Evolutionary conservation across 2,797 vertebrate species (phyloP).

Genomic region (Eulemur albifrons): DNA sequence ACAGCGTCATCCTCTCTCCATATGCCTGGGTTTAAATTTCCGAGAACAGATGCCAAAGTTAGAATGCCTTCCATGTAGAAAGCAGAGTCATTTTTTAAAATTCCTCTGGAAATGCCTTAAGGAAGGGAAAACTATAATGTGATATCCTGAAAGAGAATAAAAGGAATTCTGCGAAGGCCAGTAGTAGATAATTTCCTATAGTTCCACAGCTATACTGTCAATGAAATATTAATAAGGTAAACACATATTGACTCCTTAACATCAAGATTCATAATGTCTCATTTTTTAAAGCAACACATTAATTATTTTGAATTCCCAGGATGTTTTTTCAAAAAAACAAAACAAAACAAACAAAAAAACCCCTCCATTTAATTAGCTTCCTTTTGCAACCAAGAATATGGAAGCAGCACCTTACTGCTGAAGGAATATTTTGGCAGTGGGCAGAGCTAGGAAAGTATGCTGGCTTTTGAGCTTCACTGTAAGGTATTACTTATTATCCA

Average conservation of each 20-base stretch:
- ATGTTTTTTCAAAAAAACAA: not conserved
- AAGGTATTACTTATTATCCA: not conserved
- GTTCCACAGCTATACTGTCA: not conserved
- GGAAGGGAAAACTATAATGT: not conserved
- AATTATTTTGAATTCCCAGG: conserved; percentile 19
- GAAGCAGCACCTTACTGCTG: not conserved
- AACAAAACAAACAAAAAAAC: no score
- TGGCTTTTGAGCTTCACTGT: not conserved
- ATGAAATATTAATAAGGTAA: conserved; percentile 24
- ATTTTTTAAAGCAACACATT: not conserved
- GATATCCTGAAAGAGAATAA: not conserved
- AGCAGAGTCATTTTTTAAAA: not conserved
- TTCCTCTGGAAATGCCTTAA: not conserved
- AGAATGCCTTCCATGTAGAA: not conserved
- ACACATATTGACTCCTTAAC: not conserved
- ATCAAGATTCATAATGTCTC: not conserved
- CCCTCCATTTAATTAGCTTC: conserved; percentile 4
- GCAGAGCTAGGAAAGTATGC: not conserved
- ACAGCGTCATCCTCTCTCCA: not conserved
- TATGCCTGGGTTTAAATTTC: not conserved
- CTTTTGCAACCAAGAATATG: not conserved
- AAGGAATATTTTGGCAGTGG: not conserved
- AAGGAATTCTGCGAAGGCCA: conserved; percentile 10
- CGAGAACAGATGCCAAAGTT: not conserved
- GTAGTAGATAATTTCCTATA: not conserved